Evolutionary conservation across 1,140 invertebrate species (phyloP), one percentile per base, ranked within the genome.

Genomic region (Hyposmocoma kahamanoa): DNA sequence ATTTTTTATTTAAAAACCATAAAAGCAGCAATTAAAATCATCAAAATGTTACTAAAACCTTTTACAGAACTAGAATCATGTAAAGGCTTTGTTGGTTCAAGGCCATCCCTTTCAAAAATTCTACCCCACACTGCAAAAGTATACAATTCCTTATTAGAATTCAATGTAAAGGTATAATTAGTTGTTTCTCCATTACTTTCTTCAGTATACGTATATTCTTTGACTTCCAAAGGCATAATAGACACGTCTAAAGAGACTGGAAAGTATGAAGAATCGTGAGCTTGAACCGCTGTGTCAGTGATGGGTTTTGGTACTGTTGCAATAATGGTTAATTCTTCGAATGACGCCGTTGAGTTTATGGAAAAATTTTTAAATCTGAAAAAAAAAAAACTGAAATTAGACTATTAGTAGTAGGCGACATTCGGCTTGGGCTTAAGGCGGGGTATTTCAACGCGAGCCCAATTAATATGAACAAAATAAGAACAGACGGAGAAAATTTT

Each of bases 91-190:
- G 63, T 47, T 0, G 48, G 56, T 4, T 67, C 60, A 26, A 63
- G 18, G 0, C 67, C 74, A 42, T 81, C 77, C 5, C 50, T 64
- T 0, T 58, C 61, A 50, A 72, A 85, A 18, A 65, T 47, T 44
- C 82, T 70, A 0, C 82, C 82, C 64, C 72, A 81, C 6, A 87
- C 36, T 10, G 62, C 74, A 51, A 85, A 82, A 11, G 58, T 52
- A 28, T 78, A 78, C 24, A 84, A 56, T 2, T 77, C 62, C 0
- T 32, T 47, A 9, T 56, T 34, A 15, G n/a, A 32, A 54, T 66
- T 67, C 20, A 78, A 54, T 4, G 20, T 50, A 15, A 67, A 56
- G 1, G 47, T 57, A 18, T 63, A 62, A 22, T 55, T 43, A 10
- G 62, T 62, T 0, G 22, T 21, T 9, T 41, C 50, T 0, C 44